These are phyloP conservation scores for Cosmorhoe ocellata DNA, from an alignment of 2,888 invertebrate genomes.

Conservation along the genomic window DNA sequence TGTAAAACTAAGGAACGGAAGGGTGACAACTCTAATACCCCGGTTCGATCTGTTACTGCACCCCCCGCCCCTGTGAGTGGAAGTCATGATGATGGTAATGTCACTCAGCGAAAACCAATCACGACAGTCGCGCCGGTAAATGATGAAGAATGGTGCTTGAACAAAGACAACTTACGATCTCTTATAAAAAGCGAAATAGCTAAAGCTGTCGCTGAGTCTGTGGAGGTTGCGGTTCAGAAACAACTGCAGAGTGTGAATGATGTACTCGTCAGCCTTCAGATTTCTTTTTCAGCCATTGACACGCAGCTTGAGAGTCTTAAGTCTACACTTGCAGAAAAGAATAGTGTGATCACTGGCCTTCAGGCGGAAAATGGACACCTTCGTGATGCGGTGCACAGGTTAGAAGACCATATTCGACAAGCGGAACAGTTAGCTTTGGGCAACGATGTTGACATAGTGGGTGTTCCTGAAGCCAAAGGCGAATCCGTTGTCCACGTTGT, in stretches of 20 bases:
- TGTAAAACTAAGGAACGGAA: neutral
- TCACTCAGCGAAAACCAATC: neutral
- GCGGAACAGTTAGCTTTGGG: neutral
- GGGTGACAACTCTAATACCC: neutral
- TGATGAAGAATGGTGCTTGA: neutral
- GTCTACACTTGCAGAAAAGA: neutral
- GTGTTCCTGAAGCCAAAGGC: neutral
- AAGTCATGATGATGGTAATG: too few species aligned
- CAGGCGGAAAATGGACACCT: neutral
- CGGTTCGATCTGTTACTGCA: neutral
- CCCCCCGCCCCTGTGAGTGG: neutral
- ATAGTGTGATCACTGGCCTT: neutral
- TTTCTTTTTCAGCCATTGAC: neutral
- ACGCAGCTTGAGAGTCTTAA: neutral
- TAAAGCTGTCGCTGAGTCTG: neutral
- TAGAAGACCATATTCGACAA: neutral
- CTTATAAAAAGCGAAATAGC: neutral
- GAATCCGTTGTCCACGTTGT: neutral
- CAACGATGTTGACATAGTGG: neutral
- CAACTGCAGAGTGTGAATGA: neutral
- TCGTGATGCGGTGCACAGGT: neutral
- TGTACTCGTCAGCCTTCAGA: neutral
- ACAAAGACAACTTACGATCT: neutral
- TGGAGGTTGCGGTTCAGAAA: neutral
- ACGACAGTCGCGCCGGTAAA: neutral